Base-by-base conservation (phyloP, 2,797 vertebrate species). In the Rhinella marina region DNA sequence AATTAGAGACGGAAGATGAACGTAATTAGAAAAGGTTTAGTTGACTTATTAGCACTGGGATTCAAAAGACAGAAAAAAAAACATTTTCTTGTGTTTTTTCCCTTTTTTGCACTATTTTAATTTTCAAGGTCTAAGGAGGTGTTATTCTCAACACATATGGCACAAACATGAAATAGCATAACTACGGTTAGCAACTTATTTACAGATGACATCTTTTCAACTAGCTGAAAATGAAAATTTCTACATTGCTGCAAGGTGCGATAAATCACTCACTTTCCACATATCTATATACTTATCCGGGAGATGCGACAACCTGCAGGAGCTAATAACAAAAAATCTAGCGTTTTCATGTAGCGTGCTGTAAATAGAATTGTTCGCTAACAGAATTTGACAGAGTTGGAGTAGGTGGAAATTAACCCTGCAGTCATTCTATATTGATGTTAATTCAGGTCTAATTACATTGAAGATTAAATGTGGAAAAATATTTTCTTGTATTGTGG, bases 161-260 rank as follows among this genome's bases (percentile, higher is more conserved):
- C 86, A 82, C 25, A 68, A 82, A 88, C 75, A 84, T 84, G 59
- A 59, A 70, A 88, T 78, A 41, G 73, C 27, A 84, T 78, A 82
- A 78, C 78, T 23, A 57, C 12, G 54, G 25, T 87, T 87, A 54
- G 64, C 87, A 57, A 87, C 48, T 78, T 87, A 84, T 87, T 76
- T 87, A 70, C 81, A 87, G 81, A 78, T 87, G 81, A 78, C 86
- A 83, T 78, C 86, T 41, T 78, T 87, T 84, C 73, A 48, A 77
- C 48, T 48, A 87, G 73, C 81, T 80, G 75, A 84, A 88, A 88
- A 80, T 88, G 75, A 84, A 88, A 84, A 84, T 70, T 59, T 32
- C n/a, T 66, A 88, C 79, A 81, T 77, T 70, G 73, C 80, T 84
- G 61, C 50, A 72, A 84, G 75, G 87, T 84, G 81, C 32, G 75